A percentile compares a stretch with the other conserved stretches of the same genome.
Evolutionary conservation across 2,113 vertebrate genomes (phyloP).

Genomic region (Neodontobutis hainanensis): DNA sequence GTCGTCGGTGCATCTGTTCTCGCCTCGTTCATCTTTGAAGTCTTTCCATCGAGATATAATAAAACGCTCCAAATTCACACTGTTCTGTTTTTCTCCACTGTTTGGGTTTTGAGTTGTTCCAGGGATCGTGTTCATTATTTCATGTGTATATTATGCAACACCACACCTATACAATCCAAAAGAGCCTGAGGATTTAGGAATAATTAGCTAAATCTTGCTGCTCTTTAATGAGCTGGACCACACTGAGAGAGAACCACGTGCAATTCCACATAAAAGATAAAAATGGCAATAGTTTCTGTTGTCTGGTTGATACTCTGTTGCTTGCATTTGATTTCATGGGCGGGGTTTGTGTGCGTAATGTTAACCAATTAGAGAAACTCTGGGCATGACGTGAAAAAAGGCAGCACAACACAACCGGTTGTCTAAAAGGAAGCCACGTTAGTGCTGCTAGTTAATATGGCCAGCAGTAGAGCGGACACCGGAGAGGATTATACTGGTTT

Average conservation of each 20-base stretch:
- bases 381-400: no score
- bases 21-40: slow-evolving; percentile 31
- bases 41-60: slow-evolving; percentile 19
- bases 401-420: no score
- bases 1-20: slow-evolving; percentile 37
- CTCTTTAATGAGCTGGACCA: slow-evolving; percentile 10
- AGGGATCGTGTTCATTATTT: slow-evolving; percentile 8
- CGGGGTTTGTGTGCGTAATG: no score
- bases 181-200: slow-evolving; percentile 24
- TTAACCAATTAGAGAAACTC: no score
- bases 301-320: no score
- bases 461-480: no score
- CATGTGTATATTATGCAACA: slow-evolving; percentile 4
- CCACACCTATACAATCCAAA: slow-evolving; percentile 24
- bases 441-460: no score
- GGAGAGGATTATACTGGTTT: no score
- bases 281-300: not conserved
- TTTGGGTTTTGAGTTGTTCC: slow-evolving; percentile 24
- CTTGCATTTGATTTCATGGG: no score
- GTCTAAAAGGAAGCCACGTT: no score
- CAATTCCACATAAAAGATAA: slow-evolving; percentile 1
- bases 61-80: not conserved
- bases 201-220: slow-evolving; percentile 33
- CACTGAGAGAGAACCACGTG: not conserved
- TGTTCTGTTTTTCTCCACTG: not conserved